phyloP scores from a whole-genome alignment of 2,888 invertebrate species.

The Dorcus hopei region DNA sequence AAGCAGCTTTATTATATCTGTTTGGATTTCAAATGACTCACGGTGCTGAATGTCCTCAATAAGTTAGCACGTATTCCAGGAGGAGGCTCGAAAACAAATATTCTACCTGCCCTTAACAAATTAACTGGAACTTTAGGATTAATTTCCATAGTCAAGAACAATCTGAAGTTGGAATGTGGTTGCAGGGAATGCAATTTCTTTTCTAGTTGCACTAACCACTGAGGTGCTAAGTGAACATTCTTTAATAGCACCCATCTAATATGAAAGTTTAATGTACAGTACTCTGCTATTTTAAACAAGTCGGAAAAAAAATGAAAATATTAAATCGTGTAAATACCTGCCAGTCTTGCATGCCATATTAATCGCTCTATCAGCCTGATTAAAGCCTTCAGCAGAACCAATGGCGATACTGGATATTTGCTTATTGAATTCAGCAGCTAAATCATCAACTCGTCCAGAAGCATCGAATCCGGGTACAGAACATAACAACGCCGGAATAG shows the following conservation, averaged over 20 bases:
- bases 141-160: slow-evolving; percentile 99
- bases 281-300: not conserved
- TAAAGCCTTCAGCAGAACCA: slow-evolving; percentile 98
- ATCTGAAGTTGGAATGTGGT: slow-evolving; percentile 88
- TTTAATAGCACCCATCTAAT: slow-evolving; percentile 95
- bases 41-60: slow-evolving; percentile 91
- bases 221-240: slow-evolving; percentile 98
- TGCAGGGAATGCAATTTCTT: slow-evolving; percentile 96
- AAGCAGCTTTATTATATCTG: not conserved
- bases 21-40: slow-evolving; percentile 36
- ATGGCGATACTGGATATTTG: slow-evolving; percentile 97
- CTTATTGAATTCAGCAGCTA: slow-evolving; percentile 92
- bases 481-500: slow-evolving; percentile 91
- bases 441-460: slow-evolving; percentile 92
- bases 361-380: slow-evolving; percentile 94
- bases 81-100: slow-evolving; percentile 95
- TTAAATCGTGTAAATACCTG: slow-evolving; percentile 50
- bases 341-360: slow-evolving; percentile 97
- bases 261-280: slow-evolving; percentile 3
- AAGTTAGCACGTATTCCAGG: slow-evolving; percentile 96
- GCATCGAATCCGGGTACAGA: slow-evolving; percentile 99
- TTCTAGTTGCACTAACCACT: slow-evolving; percentile 97
- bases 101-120: slow-evolving; percentile 86
- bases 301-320: slow-evolving; percentile 13
- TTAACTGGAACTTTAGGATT: slow-evolving; percentile 97